Conservation (phyloP, 1,140 invertebrate species). For the Coptotermes formosanus region DNA sequence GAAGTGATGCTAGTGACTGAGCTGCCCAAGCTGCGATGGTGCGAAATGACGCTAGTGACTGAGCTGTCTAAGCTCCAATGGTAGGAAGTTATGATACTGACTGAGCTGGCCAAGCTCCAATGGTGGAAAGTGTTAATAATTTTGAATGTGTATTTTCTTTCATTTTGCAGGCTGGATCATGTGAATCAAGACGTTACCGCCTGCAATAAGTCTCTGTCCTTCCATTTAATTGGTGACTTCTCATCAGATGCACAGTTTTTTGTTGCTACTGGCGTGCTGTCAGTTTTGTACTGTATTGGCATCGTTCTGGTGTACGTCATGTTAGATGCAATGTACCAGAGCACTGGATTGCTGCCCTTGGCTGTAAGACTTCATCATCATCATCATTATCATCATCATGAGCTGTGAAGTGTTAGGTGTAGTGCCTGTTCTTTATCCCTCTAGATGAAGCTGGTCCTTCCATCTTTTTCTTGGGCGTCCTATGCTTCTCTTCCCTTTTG, state of each 20-base stretch:
- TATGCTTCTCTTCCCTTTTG: too few species aligned
- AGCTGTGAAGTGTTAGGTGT: too few species aligned
- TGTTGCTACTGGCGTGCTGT: constrained; percentile 66
- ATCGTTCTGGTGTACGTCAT: constrained; percentile 60
- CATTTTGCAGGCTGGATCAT: constrained; percentile 37
- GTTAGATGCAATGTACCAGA: constrained; percentile 58
- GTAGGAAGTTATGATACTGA: too few species aligned
- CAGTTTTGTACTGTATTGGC: constrained; percentile 60
- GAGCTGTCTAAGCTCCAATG: too few species aligned
- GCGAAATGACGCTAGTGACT: too few species aligned
- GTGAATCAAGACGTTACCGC: not conserved
- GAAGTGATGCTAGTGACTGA: too few species aligned
- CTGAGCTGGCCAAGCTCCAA: too few species aligned
- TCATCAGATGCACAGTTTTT: constrained; percentile 65
- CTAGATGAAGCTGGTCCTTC: too few species aligned
- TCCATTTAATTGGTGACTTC: constrained; percentile 49
- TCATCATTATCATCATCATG: not conserved
- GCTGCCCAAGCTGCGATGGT: too few species aligned
- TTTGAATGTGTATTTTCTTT: not conserved
- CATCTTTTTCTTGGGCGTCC: too few species aligned
- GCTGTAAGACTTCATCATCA: constrained; percentile 29
- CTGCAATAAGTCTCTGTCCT: constrained; percentile 14
- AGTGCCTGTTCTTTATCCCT: too few species aligned
- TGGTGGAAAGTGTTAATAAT: too few species aligned
- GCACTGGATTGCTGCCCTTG: constrained; percentile 51